Evolutionary conservation across 92 coral and sea anemone species (phyloP).

Genomic region (Actinostola sp.): DNA sequence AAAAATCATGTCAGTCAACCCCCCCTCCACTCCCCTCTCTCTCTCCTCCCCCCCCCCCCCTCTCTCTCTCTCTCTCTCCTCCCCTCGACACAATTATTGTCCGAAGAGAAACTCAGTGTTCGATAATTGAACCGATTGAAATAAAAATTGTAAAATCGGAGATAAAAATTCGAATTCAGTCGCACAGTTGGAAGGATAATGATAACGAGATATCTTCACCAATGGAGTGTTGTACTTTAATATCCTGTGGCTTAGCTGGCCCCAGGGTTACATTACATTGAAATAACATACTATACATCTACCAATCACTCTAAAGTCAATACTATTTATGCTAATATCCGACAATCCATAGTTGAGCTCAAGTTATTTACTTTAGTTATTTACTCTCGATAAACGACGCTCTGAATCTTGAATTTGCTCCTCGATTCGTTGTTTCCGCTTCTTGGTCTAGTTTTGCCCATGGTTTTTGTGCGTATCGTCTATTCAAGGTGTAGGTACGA

Average conservation of each 20-base stretch:
- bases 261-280: background rate
- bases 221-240: too few species aligned
- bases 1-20: background rate
- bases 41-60: background rate
- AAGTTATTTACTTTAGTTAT: conserved; percentile 13
- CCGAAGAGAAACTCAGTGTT: too few species aligned
- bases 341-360: conserved; percentile 28
- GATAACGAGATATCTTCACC: too few species aligned
- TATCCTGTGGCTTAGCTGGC: background rate
- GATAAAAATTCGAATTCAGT: too few species aligned
- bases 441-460: background rate
- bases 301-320: conserved; percentile 22
- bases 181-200: too few species aligned
- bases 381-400: conserved; percentile 34
- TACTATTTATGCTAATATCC: conserved; percentile 27
- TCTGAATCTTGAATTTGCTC: background rate
- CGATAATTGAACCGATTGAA: too few species aligned
- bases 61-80: too few species aligned
- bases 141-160: too few species aligned
- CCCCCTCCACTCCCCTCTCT: background rate
- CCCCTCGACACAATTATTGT: too few species aligned
- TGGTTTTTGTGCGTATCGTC: too few species aligned
- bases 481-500: too few species aligned
- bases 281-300: conserved; percentile 6
- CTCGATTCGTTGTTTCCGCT: background rate